Conservation (phyloP, 2,888 invertebrate genomes). For the Lasioglossum villosulum region DNA sequence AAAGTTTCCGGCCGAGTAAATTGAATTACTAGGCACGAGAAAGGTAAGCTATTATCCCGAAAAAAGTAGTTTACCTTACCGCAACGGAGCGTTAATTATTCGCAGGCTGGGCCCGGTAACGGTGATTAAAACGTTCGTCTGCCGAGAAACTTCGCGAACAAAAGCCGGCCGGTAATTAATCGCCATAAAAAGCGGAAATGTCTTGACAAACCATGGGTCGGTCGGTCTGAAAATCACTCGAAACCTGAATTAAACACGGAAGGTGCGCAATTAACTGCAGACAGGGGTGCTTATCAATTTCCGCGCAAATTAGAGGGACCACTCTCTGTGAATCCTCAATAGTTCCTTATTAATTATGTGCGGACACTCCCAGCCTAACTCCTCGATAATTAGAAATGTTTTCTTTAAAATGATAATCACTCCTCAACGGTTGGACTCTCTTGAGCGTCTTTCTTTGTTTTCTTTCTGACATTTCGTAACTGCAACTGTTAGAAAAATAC, state of each 20-base stretch:
- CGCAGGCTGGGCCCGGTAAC: conserved; percentile 16
- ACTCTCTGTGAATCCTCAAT: not conserved
- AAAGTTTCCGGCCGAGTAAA: conserved; percentile 18
- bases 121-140: conserved; percentile 31
- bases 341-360: not conserved
- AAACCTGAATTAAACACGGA: not conserved
- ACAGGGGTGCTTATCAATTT: not conserved
- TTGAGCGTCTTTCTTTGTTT: too few relatives aligned
- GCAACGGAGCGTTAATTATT: conserved; percentile 35
- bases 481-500: too few relatives aligned
- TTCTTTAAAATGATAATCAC: not conserved
- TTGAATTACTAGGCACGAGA: conserved; percentile 15
- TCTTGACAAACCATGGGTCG: conserved; percentile 28
- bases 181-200: conserved; percentile 24
- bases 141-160: conserved; percentile 22
- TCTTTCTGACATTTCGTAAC: too few relatives aligned
- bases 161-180: conserved; percentile 29
- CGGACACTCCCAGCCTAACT: not conserved
- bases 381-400: not conserved
- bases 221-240: conserved; percentile 11
- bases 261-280: not conserved
- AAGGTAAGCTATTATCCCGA: conserved; percentile 25
- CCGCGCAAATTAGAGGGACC: not conserved
- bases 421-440: too few relatives aligned
- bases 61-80: conserved; percentile 27